Base-by-base conservation (phyloP, 1,140 invertebrate species). In the Psilanteris sp. region DNA sequence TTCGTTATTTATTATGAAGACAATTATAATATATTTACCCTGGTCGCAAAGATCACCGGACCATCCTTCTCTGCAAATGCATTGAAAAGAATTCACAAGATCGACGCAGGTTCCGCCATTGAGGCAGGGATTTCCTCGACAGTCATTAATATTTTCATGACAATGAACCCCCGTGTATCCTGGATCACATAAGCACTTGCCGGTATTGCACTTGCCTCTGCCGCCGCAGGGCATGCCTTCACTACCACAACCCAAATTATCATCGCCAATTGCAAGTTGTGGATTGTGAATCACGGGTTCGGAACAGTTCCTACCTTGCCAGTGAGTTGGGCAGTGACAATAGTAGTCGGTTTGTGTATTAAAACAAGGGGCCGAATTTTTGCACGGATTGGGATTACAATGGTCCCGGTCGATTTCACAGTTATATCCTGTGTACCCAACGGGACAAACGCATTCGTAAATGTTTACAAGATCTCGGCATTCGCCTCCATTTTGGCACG, bases 221-320 rank as follows among this genome's bases (percentile, higher is more conserved):
- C 94, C 93, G 34, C 93, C 94, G 81, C 95, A 96, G 13, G 89
- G 89, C 26, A 85, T 82, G 0, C 84, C 85, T 20, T 89, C 89
- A 78, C 87, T 86, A 14, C 89, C 89, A 61, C 89, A 82, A 36
- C 84, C 82, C 26, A 85, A 62, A 46, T 75, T 78, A 52, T 86
- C 81, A 78, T 84, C 84, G 62, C 79, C 75, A 59, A 83, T 50
- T 3, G 90, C 87, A 70, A 91, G 91, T 9, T 91, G 90, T 2
- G 90, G 91, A 79, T 90, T 90, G 37, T 91, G 88, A 3, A 90
- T 89, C 44, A 91, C 91, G 6, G 90, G 86, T 72, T 94, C 91
- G 77, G 95, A 95, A 85, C 96, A 98, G 88, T 96, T 97, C 84
- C 95, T 95, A 20, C 97, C 97, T 59, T 93, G 92, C 91, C 95